These are phyloP conservation scores for Ochropleura leucogaster DNA, from an alignment of 2,888 invertebrate genomes.

Conservation along the genomic window DNA sequence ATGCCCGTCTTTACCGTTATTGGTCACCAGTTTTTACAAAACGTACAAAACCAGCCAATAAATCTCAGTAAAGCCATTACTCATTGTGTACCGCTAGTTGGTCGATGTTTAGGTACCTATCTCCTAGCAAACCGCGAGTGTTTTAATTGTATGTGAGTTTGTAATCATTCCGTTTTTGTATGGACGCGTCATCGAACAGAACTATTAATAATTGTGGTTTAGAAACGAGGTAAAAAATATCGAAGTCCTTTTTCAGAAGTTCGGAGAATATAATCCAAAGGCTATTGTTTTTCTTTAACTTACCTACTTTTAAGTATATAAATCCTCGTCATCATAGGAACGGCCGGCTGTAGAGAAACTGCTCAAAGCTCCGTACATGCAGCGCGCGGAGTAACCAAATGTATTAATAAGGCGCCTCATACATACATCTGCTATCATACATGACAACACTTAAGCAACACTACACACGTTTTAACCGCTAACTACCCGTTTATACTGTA, in stretches of 20 bases:
- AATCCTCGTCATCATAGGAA: background rate
- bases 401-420: constrained; percentile 13
- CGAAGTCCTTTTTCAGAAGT: background rate
- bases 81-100: constrained; percentile 9
- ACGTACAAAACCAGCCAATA: constrained; percentile 19
- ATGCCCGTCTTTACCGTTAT: background rate
- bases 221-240: constrained; percentile 2
- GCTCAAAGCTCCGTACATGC: background rate
- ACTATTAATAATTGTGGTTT: constrained; percentile 38
- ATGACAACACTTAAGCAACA: constrained; percentile 53
- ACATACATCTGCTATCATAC: constrained; percentile 45
- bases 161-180: constrained; percentile 21
- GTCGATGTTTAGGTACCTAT: background rate
- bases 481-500: constrained; percentile 22
- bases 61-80: constrained; percentile 23
- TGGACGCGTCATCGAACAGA: constrained; percentile 13
- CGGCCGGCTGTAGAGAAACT: background rate
- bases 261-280: background rate
- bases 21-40: constrained; percentile 23
- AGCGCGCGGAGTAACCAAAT: constrained; percentile 6
- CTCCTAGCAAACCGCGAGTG: constrained; percentile 20
- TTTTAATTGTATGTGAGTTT: constrained; percentile 5
- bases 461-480: constrained; percentile 48
- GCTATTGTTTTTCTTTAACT: background rate
- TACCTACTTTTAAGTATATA: background rate